Conservation (phyloP, 2,113 vertebrate genomes). For the Scartelaos histophorus region DNA sequence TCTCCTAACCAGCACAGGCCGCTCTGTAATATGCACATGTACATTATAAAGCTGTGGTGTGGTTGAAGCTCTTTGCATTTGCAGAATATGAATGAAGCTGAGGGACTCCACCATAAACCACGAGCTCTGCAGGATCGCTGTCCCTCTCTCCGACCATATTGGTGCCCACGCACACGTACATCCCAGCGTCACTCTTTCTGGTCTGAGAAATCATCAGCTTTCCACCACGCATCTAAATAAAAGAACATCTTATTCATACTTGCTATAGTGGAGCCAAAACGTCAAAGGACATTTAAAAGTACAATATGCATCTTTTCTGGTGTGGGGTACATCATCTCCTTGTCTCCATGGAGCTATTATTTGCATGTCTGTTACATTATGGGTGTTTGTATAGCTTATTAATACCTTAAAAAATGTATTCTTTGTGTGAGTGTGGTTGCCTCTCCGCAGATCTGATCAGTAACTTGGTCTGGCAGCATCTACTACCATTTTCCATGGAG, state of each 20-base stretch:
- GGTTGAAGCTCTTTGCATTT: not conserved
- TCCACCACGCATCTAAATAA: conserved; percentile 89
- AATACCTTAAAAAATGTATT: too few relatives aligned
- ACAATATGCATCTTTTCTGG: too few relatives aligned
- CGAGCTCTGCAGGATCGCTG: conserved; percentile 94
- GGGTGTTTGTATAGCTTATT: too few relatives aligned
- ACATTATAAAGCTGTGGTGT: not conserved
- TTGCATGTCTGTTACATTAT: too few relatives aligned
- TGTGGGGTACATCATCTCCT: too few relatives aligned
- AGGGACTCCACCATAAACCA: conserved; percentile 86
- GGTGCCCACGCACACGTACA: conserved; percentile 94
- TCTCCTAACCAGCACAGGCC: conserved; percentile 91
- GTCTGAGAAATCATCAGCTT: conserved; percentile 96
- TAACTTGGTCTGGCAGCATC: too few relatives aligned
- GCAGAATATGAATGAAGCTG: not conserved
- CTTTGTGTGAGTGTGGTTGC: too few relatives aligned
- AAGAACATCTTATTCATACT: conserved; percentile 6
- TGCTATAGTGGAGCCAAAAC: conserved; percentile 1
- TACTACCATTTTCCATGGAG: too few relatives aligned
- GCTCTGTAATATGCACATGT: conserved; percentile 64
- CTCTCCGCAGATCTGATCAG: too few relatives aligned
- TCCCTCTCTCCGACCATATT: conserved; percentile 98
- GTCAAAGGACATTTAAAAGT: conserved; percentile 12
- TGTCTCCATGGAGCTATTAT: too few relatives aligned
- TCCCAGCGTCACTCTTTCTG: conserved; percentile 93